Evolutionary conservation across 2,113 vertebrate species (phyloP).

Genomic region (Tylochromis polylepis): DNA sequence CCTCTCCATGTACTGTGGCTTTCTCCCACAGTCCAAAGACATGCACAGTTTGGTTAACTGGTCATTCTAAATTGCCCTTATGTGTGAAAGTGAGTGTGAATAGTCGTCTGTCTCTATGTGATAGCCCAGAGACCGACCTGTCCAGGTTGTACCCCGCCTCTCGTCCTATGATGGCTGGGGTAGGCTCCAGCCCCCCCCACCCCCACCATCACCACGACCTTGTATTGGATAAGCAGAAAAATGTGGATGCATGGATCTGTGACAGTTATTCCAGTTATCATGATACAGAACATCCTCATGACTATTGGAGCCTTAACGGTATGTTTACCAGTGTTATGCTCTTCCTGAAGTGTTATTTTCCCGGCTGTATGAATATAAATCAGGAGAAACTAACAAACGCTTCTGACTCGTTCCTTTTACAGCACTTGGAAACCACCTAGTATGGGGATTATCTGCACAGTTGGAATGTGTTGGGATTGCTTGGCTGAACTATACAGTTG

Average conservation of each 20-base stretch:
- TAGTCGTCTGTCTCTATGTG: neutral
- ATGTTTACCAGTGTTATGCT: neutral
- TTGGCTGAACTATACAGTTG: neutral
- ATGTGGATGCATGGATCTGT: neutral
- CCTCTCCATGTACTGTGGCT: fast-evolving
- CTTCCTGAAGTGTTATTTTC: neutral
- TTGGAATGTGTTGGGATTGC: neutral
- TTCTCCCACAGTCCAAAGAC: neutral
- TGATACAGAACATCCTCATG: neutral
- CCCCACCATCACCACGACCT: fast-evolving
- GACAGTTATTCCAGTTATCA: neutral
- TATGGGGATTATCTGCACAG: constrained; percentile 5
- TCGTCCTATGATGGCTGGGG: too few species aligned
- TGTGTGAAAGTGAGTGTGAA: neutral
- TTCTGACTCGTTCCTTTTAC: neutral
- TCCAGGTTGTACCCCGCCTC: neutral
- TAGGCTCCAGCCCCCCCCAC: neutral
- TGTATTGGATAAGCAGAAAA: neutral
- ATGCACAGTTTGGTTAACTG: neutral
- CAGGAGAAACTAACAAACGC: neutral
- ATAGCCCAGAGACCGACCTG: neutral
- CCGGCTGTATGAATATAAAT: neutral
- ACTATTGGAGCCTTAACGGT: neutral
- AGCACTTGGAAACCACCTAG: neutral
- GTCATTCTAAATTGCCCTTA: neutral